Evolutionary conservation across 2,797 vertebrate genomes (phyloP).

Genomic region (Euthynnus affinis): DNA sequence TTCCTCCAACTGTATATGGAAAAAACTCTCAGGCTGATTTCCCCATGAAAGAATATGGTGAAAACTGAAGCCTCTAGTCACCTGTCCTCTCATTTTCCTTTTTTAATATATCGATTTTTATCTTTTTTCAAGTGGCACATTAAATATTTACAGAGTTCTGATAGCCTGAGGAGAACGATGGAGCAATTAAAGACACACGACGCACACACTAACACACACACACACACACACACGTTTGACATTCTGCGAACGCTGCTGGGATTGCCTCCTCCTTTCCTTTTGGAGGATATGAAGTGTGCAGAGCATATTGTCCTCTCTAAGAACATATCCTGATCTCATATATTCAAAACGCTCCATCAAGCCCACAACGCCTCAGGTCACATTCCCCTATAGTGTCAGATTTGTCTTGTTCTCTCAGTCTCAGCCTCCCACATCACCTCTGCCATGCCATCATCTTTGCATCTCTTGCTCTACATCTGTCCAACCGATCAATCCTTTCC

Average conservation of each 20-base stretch:
- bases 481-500: background rate
- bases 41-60: background rate
- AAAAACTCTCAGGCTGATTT: conserved; percentile 6
- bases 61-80: conserved; percentile 15
- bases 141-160: conserved; percentile 14
- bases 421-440: conserved; percentile 11
- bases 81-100: background rate
- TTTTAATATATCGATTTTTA: conserved; percentile 11
- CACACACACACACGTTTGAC: background rate
- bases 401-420: conserved; percentile 15
- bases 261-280: background rate
- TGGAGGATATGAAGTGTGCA: conserved; percentile 20
- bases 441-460: conserved; percentile 3
- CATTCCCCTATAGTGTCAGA: background rate
- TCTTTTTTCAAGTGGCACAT: conserved; percentile 5
- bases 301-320: conserved; percentile 8
- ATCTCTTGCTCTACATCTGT: conserved; percentile 12
- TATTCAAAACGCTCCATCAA: conserved; percentile 30
- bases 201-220: conserved; percentile 9
- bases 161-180: conserved; percentile 22
- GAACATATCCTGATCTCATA: background rate
- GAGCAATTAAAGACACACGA: conserved; percentile 13
- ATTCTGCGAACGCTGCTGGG: background rate
- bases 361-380: conserved; percentile 11
- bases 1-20: background rate